phyloP scores from a whole-genome alignment of 2,888 invertebrate genomes.

The Orthonychiurus folsomi region DNA sequence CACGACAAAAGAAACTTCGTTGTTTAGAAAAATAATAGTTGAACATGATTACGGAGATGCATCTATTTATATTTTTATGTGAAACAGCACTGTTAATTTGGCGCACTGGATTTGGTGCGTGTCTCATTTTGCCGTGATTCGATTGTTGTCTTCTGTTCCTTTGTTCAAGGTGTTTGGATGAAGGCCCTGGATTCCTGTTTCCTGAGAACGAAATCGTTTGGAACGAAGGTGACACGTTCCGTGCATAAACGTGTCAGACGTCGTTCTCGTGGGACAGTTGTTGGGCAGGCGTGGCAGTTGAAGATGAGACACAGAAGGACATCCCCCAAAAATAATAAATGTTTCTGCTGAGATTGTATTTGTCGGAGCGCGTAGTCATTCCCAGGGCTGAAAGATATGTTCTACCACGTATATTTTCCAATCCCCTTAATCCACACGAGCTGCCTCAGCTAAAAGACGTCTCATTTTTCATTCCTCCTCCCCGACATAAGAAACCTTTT shows the following conservation, averaged over 20 bases:
- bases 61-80: neutral
- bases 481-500: neutral
- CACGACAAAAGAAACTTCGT: neutral
- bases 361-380: neutral
- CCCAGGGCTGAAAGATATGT: neutral
- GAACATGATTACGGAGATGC: neutral
- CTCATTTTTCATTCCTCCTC: constrained; percentile 25
- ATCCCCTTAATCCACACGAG: constrained; percentile 17
- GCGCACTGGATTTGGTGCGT: neutral
- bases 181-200: no score
- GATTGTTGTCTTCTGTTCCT: no score
- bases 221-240: neutral
- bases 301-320: neutral
- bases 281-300: neutral
- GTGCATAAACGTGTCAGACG: neutral
- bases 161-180: no score
- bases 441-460: constrained; percentile 19
- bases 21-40: neutral
- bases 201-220: no score
- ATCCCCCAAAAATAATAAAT: neutral
- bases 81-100: neutral
- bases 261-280: neutral
- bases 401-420: constrained; percentile 6
- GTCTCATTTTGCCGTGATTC: neutral
- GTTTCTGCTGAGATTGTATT: neutral